Base-by-base conservation (phyloP, 1,140 invertebrate genomes). In the Eupeodes corollae region DNA sequence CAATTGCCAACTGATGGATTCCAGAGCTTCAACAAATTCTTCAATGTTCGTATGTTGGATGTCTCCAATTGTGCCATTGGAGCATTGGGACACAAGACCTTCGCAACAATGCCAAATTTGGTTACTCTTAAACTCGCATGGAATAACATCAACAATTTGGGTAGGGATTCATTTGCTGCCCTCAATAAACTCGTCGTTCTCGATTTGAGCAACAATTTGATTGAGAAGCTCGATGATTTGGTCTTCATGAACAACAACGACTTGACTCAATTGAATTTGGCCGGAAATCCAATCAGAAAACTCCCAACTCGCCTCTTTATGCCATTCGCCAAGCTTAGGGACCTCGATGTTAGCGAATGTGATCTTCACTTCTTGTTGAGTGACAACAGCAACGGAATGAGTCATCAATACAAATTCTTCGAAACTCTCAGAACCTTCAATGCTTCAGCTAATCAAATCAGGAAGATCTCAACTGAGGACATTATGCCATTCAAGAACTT, bases 151-250 rank as follows among this genome's bases (percentile, higher is more conserved):
- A 72, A 72, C 56, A 67, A 69, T 6, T 61, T 78, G 46, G 72
- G 59, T 0, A 47, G 46, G 1, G 61, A 59, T 14, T 57, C 59
- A 1, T 66, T 56, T 60, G 72, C 13, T 54, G 66, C 43, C 65
- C 76, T 65, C 6, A 72, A 70, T 3, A 74, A 78, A 50, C 63
- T 86, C 0, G 73, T 75, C 12, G 75, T 81, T 39, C 63, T 86
- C 34, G 79, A 85, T 59, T 63, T 86, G 5, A 80, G 82, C n/a
- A 72, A 79, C 50, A 86, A 86, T 53, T 53, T 72, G 38, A 71
- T 86, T 15, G 57, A 59, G 1, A 63, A 65, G 9, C 56, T 86
- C 16, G 73, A 79, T n/a, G 63, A 67, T 3, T 68, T 77, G 42
- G 71, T 80, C 47, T 85, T 87, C 58, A 63, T 69, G 53, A 58